Conservation (phyloP, 1,140 invertebrate genomes). For the Neotoxoptera formosana region DNA sequence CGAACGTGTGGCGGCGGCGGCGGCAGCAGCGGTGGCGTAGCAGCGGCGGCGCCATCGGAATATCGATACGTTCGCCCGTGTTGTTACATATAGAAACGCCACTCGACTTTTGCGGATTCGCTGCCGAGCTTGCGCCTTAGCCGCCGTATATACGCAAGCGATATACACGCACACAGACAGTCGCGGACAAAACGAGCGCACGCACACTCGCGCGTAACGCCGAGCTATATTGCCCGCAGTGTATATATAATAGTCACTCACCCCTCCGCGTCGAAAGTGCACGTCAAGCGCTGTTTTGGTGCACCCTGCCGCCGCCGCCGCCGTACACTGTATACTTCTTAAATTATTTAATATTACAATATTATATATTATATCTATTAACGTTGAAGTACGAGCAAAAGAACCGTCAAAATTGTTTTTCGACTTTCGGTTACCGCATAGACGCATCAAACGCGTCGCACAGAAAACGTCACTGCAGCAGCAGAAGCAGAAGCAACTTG, state of each 20-base stretch:
- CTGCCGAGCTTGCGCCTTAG: conserved; percentile 52
- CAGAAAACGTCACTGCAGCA: neutral
- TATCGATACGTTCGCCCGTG: conserved; percentile 50
- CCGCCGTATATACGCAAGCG: neutral
- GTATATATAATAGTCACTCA: neutral
- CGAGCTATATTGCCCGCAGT: neutral
- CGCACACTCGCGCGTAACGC: neutral
- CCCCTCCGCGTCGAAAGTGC: conserved; percentile 5
- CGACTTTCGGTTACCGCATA: neutral
- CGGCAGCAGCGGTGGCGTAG: neutral
- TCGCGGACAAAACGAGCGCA: neutral
- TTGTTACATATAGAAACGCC: conserved; percentile 34
- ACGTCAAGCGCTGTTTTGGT: neutral
- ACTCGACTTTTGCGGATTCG: conserved; percentile 43
- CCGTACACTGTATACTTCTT: neutral
- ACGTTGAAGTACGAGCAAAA: neutral
- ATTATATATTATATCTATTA: neutral
- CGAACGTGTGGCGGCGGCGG: neutral
- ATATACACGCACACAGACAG: neutral
- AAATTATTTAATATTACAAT: neutral
- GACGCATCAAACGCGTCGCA: neutral
- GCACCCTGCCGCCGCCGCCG: neutral
- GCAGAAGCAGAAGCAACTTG: neutral
- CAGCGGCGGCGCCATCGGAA: conserved; percentile 36
- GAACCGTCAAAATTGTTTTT: neutral